Evolutionary conservation across 2,888 invertebrate genomes (phyloP), one percentile per base, ranked within the genome.

Genomic region (Protodeltote pygarga): DNA sequence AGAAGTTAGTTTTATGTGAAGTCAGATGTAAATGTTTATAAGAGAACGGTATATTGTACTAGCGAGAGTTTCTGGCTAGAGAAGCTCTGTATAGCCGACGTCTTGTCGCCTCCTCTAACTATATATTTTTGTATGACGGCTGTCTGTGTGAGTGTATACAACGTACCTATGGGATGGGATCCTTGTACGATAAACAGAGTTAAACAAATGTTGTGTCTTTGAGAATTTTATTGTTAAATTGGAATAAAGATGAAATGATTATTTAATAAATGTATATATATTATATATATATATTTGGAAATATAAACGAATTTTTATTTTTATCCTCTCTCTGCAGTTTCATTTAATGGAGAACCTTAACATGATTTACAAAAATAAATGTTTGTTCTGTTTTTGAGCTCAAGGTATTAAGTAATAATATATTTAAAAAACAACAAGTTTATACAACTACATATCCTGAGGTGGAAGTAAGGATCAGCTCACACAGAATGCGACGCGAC

Each of bases 221-320:
- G 86, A 92, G 80, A 92, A 88, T 88, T 92, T 90, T 92, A 92
- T 92, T 92, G 92, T 92, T 92, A 86, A 89, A 89, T 90, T 92
- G 91, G 89, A 90, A 90, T 90, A 91, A 89, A 89, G 85, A 90
- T 87, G 84, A 92, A 87, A 87, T 87, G 82, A 89, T 85, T 90
- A 92, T 92, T 92, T 88, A 92, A 92, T 91, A 86, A 90, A 92
- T 92, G 90, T 91, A 89, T 89, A 88, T 85, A 84, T 78, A 75
- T 70, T 74, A 77, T 81, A 81, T 87, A 89, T n/a, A n/a, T 92
- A 92, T 92, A 92, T 92, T 92, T 92, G 90, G 89, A 92, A 86
- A 83, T 87, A 84, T 68, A 77, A 63, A 65, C 61, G 78, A 69
- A 73, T 79, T 85, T 83, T 84, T 58, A 79, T 54, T 67, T 54